Evolutionary conservation across 2,888 invertebrate genomes (phyloP), one percentile per base, ranked within the genome.

Genomic region (Heliconius hortense): DNA sequence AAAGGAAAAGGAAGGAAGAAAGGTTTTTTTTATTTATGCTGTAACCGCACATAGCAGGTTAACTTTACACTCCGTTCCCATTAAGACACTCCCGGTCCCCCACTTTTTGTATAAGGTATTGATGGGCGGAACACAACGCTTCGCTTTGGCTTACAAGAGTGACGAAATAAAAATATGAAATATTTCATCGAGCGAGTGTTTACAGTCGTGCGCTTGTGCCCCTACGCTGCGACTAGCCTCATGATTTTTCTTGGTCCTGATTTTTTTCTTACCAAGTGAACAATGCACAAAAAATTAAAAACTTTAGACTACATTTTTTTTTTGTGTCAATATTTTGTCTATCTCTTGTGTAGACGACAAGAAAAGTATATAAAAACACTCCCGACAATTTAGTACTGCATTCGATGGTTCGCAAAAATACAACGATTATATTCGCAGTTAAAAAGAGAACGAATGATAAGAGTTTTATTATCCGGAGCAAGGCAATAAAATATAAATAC

Each of bases 401-500:
- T 18, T 48, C 0, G 7, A 67, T 48, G 21, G n/a, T 26, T 71
- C 70, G 31, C 53, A 62, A 67, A 75, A 62, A 59, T 67, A 72
- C 24, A 43, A 39, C 62, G 71, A 71, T 71, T 62, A 60, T 62
- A 43, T 28, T 48, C 59, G 60, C 67, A 35, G 66, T 75, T 66
- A 72, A 67, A 69, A 72, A 62, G 48, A 35, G 60, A 67, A 75
- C 24, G 64, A 67, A 64, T 64, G 76, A 76, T 76, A 76, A 76
- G 70, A 64, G 69, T 76, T 76, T n/a, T 76, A 76, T 73, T 76
- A 76, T 76, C 70, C 73, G 35, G 76, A 56, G 56, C 26, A 43
- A 43, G 8, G 76, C 76, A 76, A 73, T 76, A 76, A 76, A 76
- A 70, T 64, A 69, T 76, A 73, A 76, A 73, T 76, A 76, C 73